Conservation (phyloP, 2,797 vertebrate genomes). For the Telmatherina bonti region DNA sequence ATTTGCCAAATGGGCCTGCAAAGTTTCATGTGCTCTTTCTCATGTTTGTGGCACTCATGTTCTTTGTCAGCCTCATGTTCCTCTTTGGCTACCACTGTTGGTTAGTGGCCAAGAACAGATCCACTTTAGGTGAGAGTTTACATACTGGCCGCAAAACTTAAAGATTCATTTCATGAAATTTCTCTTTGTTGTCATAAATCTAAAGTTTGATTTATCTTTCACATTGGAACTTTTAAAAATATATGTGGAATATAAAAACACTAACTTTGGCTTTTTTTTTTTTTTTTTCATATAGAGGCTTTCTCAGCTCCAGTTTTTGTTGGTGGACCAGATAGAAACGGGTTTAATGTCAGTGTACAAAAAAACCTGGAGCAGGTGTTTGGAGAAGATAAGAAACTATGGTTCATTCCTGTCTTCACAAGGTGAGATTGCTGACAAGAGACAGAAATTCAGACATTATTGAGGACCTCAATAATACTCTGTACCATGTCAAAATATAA, state of each 20-base stretch:
- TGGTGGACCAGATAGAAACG: constrained; percentile 93
- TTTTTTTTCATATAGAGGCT: constrained; percentile 85
- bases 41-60: constrained; percentile 97
- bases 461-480: background rate
- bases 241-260: no score
- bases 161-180: background rate
- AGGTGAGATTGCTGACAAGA: constrained; percentile 80
- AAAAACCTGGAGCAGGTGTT: constrained; percentile 95
- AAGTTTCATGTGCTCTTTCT: constrained; percentile 98
- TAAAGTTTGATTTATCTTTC: background rate
- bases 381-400: constrained; percentile 91
- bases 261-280: no score
- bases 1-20: constrained; percentile 88
- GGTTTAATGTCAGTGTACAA: constrained; percentile 91
- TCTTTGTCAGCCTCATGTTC: constrained; percentile 97
- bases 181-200: background rate
- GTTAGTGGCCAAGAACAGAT: constrained; percentile 95
- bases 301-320: constrained; percentile 94
- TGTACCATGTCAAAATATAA: background rate
- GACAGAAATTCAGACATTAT: background rate
- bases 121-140: constrained; percentile 91
- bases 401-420: constrained; percentile 93
- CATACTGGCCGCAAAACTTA: constrained; percentile 10
- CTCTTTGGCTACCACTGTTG: constrained; percentile 98
- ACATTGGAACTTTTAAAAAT: constrained; percentile 2